Base-by-base conservation (phyloP, 2,113 vertebrate species). In the Tiliqua scincoides region DNA sequence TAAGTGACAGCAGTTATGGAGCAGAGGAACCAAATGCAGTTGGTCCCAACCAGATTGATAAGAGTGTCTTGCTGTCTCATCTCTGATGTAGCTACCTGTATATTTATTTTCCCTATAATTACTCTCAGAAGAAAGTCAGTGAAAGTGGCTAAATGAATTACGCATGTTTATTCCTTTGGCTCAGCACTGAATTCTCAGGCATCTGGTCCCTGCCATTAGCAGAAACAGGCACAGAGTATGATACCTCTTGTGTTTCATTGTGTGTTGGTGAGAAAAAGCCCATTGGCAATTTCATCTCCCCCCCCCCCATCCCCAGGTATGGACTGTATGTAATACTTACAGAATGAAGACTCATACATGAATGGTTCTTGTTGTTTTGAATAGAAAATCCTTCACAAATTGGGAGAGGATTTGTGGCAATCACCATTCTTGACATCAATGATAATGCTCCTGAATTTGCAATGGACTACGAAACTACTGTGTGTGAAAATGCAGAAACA, bases 371-470 rank as follows among this genome's bases (percentile, higher is more conserved):
- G 65, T 78, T 93, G 81, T 85, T 91, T 88, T 2, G 14, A 93
- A 11, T 93, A 99, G 98, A 98, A 94, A 98, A 99, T 84, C 98
- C 98, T 7, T 95, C 96, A 61, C 98, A 99, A 90, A 96, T 98
- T 79, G 98, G 98, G 74, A 98, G 97, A 96, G 98, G 98, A 48
- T 94, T 97, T 21, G 95, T 98, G 86, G 93, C 98, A 87, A 97
- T 99, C 89, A 97, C 96, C 0, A 98, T 99, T 59, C 96, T 96
- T 89, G 99, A 99, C 91, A 97, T 99, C 81, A 99, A 99, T 65
- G 99, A 99, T 92, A 99, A 99, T 0, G 98, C 98, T 7, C 99
- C 99, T 0, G 97, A 98, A 79, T 99, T 99, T 86, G 98, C 99
- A 86, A 98, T 97, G 83, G 98, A 99, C 71, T 99, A 99, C 52